Conservation (phyloP, 2,113 vertebrate genomes). For the Nicator chloris region DNA sequence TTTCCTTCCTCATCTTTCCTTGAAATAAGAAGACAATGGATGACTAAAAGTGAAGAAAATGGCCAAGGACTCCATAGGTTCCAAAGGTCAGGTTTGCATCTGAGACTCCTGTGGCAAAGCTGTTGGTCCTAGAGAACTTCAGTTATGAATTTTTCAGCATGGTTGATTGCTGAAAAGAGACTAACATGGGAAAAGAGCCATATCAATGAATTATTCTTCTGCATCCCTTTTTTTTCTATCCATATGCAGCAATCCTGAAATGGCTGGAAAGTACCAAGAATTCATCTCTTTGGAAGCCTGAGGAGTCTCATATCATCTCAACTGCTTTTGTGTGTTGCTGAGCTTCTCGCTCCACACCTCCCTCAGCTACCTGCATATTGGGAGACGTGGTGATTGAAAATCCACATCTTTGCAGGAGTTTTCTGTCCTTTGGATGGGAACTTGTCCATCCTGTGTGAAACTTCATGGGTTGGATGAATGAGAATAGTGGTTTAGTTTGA, state of each 20-base stretch:
- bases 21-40: not conserved
- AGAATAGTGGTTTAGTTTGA: not conserved
- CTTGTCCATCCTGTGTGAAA: not conserved
- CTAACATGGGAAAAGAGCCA: not conserved
- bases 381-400: not conserved
- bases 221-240: not conserved
- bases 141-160: not conserved
- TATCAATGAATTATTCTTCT: not conserved
- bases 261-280: not conserved
- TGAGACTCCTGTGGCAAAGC: not conserved
- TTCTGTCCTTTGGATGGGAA: not conserved
- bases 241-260: not conserved
- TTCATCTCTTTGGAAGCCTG: not conserved
- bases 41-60: not conserved
- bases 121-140: accelerated
- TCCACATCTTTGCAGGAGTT: accelerated
- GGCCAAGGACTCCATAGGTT: not conserved
- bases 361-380: not conserved
- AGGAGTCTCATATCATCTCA: not conserved
- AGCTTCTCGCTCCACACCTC: not conserved
- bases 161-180: not conserved
- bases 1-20: not conserved
- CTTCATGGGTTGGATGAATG: not conserved
- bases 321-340: not conserved
- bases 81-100: not conserved